These are phyloP conservation scores for Zoroaster sp. DNA, from an alignment of 53 echinoderm and acorn worm species.

Conservation along the genomic window DNA sequence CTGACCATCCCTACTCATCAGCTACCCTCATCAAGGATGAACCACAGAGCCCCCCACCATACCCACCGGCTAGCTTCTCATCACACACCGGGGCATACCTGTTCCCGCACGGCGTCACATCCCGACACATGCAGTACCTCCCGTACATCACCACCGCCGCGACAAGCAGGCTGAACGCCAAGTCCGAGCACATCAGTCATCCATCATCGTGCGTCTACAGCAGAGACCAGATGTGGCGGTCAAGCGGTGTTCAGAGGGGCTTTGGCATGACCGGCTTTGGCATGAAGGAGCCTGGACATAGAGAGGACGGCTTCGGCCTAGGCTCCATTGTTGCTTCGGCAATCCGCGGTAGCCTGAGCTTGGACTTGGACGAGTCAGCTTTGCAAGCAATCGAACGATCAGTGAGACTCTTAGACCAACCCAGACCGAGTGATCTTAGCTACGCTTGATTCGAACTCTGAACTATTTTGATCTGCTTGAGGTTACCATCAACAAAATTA, in stretches of 20 bases:
- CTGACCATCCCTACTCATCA: neutral
- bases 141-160: neutral
- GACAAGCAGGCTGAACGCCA: neutral
- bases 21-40: neutral
- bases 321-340: conserved; percentile 33
- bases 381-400: conserved; percentile 31
- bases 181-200: neutral
- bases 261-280: neutral
- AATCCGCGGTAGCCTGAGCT: conserved; percentile 27
- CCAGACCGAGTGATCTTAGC: neutral
- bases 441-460: neutral
- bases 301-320: neutral
- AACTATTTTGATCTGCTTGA: too few species aligned
- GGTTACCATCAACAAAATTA: too few species aligned
- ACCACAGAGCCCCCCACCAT: neutral
- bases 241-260: neutral
- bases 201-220: neutral
- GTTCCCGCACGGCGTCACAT: neutral
- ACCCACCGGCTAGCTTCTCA: neutral
- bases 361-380: conserved; percentile 39
- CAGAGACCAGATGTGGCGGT: neutral
- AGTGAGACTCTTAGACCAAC: neutral
- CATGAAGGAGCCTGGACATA: neutral
- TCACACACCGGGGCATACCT: neutral
- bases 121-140: neutral